Conservation (phyloP, 1,140 invertebrate genomes). For the Phymorhynchus buccinoides region DNA sequence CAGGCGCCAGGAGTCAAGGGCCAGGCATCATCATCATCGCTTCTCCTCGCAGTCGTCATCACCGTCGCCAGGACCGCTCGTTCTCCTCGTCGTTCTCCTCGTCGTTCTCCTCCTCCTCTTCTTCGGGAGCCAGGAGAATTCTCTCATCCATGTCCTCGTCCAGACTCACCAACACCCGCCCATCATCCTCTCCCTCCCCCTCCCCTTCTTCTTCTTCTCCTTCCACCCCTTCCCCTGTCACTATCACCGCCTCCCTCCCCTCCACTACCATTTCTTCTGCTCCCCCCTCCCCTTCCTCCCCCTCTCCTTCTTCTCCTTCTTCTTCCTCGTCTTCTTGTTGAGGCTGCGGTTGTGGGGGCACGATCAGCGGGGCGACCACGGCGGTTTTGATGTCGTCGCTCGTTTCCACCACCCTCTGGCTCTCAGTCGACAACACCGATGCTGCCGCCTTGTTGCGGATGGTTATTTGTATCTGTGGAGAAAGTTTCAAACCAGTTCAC, state of each 20-base stretch:
- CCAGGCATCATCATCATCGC: no score
- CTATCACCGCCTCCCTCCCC: background rate
- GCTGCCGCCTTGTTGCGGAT: background rate
- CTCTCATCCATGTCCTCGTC: conserved; percentile 68
- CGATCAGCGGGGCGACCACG: no score
- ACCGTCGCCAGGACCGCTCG: conserved; percentile 77
- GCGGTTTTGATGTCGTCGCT: no score
- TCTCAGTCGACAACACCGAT: no score
- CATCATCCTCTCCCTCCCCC: background rate
- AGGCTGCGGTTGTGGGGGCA: no score
- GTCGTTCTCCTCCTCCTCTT: conserved; percentile 79
- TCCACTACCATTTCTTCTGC: background rate
- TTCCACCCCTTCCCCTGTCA: conserved; percentile 41
- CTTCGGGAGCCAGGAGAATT: conserved; percentile 74
- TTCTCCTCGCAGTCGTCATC: conserved; percentile 29
- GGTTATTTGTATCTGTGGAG: background rate
- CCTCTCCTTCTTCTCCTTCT: background rate
- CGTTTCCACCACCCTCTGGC: no score
- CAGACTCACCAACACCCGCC: background rate
- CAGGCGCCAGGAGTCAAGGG: no score
- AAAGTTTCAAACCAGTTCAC: no score
- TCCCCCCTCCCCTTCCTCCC: background rate
- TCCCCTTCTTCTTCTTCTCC: background rate
- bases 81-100: conserved; percentile 72
- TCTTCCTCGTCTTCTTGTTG: no score